Base-by-base conservation (phyloP, 2,888 invertebrate genomes). In the Lysandra coridon region DNA sequence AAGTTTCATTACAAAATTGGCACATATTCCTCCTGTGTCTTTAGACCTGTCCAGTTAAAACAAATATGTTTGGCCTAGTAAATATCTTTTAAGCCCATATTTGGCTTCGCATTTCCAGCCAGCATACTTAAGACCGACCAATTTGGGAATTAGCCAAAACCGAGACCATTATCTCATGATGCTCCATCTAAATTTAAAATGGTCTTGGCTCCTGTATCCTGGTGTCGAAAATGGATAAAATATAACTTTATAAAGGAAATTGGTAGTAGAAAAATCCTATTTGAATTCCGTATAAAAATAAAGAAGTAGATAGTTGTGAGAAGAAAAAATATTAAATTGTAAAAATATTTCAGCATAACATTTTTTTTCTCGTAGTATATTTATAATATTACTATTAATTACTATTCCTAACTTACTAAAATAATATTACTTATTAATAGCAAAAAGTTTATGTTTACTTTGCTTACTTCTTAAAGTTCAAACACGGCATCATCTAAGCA, bases 101-200 rank as follows among this genome's bases (percentile, higher is more conserved):
- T 69, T 69, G 69, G 69, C 69, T 33, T 10, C 69, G 33, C 37
- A 69, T 69, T 69, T 69, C 17, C 69, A 69, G 33, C 64, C 30
- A 23, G 23, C 23, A 14, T 69, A 69, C 33, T 69, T 30, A 69
- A 69, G 12, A 69, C 33, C 33, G 4, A 69, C 69, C 69, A 69
- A 69, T 37, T 69, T 69, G 69, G 69, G 69, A 69, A 69, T 69
- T 14, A 69, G 69, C 69, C 69, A 69, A 69, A 23, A 69, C 69
- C 12, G 5, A 69, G 14, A 69, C 69, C 69, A 69, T 69, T 69
- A 69, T 17, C 69, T 69, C 14, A 69, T 1, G 14, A 69, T 69
- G 33, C 33, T 17, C 30, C n/a, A 64, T 69, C 30, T 69, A 69
- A 69, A 69, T 69, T 69, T 69, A 14, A 69, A 69, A 69, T 69